Evolutionary conservation across 2,888 invertebrate genomes (phyloP), one percentile per base, ranked within the genome.

Genomic region (Pammene fasciana): DNA sequence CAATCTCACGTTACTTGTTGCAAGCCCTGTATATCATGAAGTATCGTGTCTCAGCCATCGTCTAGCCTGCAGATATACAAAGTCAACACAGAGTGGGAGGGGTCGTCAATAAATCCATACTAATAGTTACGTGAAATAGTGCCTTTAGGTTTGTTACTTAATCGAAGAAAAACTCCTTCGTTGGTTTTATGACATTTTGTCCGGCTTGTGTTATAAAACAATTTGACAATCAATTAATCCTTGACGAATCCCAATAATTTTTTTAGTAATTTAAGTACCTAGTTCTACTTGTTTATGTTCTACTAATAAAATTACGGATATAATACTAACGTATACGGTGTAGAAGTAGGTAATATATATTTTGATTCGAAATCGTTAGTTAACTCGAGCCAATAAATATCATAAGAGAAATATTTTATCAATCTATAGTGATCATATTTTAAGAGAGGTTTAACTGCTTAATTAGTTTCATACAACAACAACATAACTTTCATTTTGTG

Each of bases 81-180:
- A 54, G 72, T 71, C 71, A 73, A 72, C 73, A 73, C 60, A 55
- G 61, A 71, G 72, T 72, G 72, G 73, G 73, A 61, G 72, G 71
- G 62, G 48, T 65, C 34, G 46, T 75, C 78, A 77, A 86, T 86
- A 86, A 86, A 87, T 83, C 48, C 65, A 65, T 60, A 48, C 65
- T 65, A 65, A 70, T 70, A 70, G 70, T 60, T 65, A 14, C 38
- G 59, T 52, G 70, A 65, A 70, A 68, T 43, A 45, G 52, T 65
- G 65, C 65, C 65, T 41, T 34, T 55, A 65, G 60, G 45, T 65
- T 65, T 59, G 52, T 65, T 68, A 48, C 68, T 59, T 68, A 68
- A 68, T 65, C 70, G 3, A 16, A 48, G 60, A 65, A 65, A 70
- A 68, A 65, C 64, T 59, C 18, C 41, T 55, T 46, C 36, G 26